Evolutionary conservation across 2,888 invertebrate genomes (phyloP).

Genomic region (Phortica magna): DNA sequence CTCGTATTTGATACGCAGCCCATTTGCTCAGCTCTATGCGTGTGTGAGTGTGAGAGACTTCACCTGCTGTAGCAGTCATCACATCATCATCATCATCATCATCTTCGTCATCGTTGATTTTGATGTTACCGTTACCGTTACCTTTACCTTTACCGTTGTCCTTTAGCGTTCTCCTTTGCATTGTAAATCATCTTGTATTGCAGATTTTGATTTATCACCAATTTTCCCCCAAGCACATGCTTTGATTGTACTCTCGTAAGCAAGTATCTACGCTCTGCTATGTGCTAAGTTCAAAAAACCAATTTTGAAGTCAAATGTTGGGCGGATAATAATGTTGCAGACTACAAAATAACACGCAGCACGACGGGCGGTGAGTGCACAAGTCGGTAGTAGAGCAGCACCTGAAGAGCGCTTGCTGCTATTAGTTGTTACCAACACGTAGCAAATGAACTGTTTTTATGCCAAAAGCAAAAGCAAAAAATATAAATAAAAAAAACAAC

Average conservation of each 20-base stretch:
- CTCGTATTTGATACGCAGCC: background rate
- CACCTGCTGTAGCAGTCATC: constrained; percentile 7
- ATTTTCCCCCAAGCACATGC: constrained; percentile 29
- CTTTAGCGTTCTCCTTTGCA: constrained; percentile 26
- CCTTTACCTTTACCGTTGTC: background rate
- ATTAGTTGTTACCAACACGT: constrained; percentile 30
- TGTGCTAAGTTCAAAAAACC: constrained; percentile 30
- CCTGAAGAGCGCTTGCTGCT: background rate
- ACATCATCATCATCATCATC: background rate
- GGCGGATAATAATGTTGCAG: constrained; percentile 15
- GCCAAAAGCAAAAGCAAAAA: background rate
- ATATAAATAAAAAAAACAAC: background rate
- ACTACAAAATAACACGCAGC: background rate
- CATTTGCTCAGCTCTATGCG: background rate
- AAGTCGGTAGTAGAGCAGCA: background rate
- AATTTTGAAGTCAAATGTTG: constrained; percentile 33
- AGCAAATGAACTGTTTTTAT: constrained; percentile 29
- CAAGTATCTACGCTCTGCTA: background rate
- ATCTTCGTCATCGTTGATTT: background rate
- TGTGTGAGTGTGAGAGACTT: background rate
- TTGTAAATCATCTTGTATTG: constrained; percentile 33
- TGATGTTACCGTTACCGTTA: constrained; percentile 21
- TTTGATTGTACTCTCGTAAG: constrained; percentile 16
- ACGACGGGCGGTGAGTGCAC: background rate
- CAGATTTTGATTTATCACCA: constrained; percentile 35